Percentiles rank a stretch among this genome's conserved stretches.
phyloP scores from a whole-genome alignment of 1,140 invertebrate species.

The Cyphomyrmex costatus region DNA sequence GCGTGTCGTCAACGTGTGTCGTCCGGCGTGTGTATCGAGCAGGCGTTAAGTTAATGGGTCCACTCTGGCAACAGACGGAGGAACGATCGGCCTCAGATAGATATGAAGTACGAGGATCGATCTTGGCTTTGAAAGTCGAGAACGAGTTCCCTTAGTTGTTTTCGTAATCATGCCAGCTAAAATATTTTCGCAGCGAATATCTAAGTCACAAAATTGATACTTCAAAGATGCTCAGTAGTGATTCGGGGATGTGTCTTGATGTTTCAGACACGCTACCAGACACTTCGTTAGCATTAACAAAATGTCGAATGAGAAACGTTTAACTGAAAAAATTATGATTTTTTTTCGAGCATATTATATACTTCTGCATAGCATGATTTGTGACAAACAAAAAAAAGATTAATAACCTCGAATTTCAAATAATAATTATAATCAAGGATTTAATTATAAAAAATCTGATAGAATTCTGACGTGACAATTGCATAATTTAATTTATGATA shows the following conservation, averaged over 20 bases:
- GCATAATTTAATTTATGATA: neutral
- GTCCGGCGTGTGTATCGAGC: constrained; percentile 14
- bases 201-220: constrained; percentile 26
- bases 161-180: constrained; percentile 15
- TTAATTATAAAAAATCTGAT: neutral
- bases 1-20: constrained; percentile 65
- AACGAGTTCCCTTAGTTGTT: constrained; percentile 14
- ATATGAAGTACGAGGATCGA: constrained; percentile 18
- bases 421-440: neutral
- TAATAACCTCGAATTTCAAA: neutral
- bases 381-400: neutral
- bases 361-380: neutral
- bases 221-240: neutral
- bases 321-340: neutral
- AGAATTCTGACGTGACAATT: neutral
- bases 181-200: neutral
- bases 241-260: neutral
- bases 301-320: neutral
- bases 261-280: neutral
- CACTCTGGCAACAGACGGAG: neutral
- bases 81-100: neutral
- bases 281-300: neutral
- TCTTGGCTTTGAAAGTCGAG: neutral
- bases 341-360: neutral
- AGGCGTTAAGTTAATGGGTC: constrained; percentile 49